Evolutionary conservation across 2,113 vertebrate genomes (phyloP).

Genomic region (Castor canadensis): DNA sequence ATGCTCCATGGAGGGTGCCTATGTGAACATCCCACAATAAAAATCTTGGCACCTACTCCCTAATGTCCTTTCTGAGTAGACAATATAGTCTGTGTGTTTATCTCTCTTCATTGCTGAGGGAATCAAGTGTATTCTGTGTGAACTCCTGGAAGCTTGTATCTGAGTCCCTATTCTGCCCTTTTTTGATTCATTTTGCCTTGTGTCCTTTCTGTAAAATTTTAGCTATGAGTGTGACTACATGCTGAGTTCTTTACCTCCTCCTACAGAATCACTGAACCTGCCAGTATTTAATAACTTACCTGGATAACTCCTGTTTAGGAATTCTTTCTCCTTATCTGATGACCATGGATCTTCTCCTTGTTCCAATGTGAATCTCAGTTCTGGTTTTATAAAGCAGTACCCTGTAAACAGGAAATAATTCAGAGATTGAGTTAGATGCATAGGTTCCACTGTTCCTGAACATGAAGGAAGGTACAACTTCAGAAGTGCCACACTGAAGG

Average conservation of each 20-base stretch:
- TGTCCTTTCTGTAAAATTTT: neutral
- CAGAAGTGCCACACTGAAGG: neutral
- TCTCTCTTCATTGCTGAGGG: neutral
- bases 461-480: neutral
- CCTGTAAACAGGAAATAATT: constrained; percentile 46
- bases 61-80: neutral
- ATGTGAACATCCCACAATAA: neutral
- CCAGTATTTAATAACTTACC: constrained; percentile 29
- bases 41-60: neutral
- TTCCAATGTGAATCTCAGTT: constrained; percentile 50
- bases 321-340: constrained; percentile 31
- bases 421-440: neutral
- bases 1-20: neutral
- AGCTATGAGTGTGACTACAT: neutral
- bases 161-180: neutral
- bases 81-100: neutral
- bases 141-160: neutral
- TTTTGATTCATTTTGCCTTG: neutral
- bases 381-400: constrained; percentile 49
- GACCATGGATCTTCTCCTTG: constrained; percentile 43
- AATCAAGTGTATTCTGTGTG: neutral
- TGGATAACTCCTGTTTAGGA: constrained; percentile 29
- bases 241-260: neutral
- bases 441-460: neutral
- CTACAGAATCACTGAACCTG: neutral